These are phyloP conservation scores for Brachystomella parvula DNA, from an alignment of 1,140 invertebrate species.

Conservation along the genomic window DNA sequence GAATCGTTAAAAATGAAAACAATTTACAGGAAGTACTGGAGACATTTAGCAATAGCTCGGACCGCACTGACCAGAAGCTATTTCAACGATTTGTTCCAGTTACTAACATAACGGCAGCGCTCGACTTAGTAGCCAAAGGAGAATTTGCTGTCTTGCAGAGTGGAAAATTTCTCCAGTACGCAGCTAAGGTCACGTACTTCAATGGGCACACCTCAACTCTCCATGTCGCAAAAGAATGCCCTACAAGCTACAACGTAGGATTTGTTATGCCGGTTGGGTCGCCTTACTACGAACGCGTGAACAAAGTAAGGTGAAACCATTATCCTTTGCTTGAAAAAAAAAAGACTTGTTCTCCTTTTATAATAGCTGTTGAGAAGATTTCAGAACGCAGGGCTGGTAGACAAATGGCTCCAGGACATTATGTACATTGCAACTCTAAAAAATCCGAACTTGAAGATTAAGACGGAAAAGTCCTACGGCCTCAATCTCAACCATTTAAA, in stretches of 20 bases:
- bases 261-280: conserved; percentile 33
- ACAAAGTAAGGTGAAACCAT: conserved; percentile 20
- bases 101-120: conserved; percentile 20
- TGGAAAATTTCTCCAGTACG: conserved; percentile 31
- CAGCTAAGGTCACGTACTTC: conserved; percentile 31
- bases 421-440: conserved; percentile 20
- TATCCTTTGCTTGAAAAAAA: background rate
- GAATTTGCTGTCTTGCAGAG: conserved; percentile 36
- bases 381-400: conserved; percentile 34
- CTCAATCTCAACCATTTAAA: conserved; percentile 28
- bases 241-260: conserved; percentile 34
- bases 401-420: conserved; percentile 34
- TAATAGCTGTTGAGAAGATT: conserved; percentile 9
- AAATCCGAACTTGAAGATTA: conserved; percentile 21
- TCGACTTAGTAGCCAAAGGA: conserved; percentile 27
- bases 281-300: conserved; percentile 32
- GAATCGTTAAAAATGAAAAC: background rate
- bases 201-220: conserved; percentile 31
- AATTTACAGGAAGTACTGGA: conserved; percentile 27
- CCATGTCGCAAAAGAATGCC: conserved; percentile 34
- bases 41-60: conserved; percentile 26
- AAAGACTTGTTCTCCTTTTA: background rate
- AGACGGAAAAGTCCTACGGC: conserved; percentile 10
- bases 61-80: conserved; percentile 21
- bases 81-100: conserved; percentile 27